Conservation (phyloP, 1,140 invertebrate species). For the Procambarus clarkii region DNA sequence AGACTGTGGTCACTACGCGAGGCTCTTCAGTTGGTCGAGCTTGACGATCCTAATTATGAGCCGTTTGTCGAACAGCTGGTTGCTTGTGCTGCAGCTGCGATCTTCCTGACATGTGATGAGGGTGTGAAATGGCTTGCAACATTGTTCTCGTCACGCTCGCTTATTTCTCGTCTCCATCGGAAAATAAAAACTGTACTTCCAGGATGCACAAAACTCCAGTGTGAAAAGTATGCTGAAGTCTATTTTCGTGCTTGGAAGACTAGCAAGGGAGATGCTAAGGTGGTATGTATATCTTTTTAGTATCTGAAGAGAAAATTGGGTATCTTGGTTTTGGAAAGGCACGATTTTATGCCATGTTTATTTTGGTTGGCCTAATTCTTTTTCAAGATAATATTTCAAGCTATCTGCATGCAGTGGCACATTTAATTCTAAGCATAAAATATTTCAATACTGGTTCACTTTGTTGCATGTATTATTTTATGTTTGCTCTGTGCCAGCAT, state of each 20-base stretch:
- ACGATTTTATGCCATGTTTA: too few species aligned
- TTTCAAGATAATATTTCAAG: too few species aligned
- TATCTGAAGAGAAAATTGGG: too few species aligned
- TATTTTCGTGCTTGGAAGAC: conserved; percentile 65
- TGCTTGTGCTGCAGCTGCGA: not conserved
- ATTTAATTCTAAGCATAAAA: too few species aligned
- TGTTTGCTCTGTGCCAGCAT: too few species aligned
- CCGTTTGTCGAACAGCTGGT: conserved; percentile 14
- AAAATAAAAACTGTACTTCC: conserved; percentile 52
- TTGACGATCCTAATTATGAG: not conserved
- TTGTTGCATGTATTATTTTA: too few species aligned
- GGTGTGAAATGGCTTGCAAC: conserved; percentile 39
- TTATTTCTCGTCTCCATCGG: conserved; percentile 36
- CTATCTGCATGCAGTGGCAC: too few species aligned
- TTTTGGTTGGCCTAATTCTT: too few species aligned
- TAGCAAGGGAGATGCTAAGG: conserved; percentile 29
- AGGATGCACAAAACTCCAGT: conserved; percentile 48
- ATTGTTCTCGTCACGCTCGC: conserved; percentile 15
- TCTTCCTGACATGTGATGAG: conserved; percentile 55
- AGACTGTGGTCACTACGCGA: conserved; percentile 1
- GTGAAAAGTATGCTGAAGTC: conserved; percentile 51
- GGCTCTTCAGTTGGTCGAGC: not conserved
- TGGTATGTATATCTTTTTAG: conserved; percentile 22
- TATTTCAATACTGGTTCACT: too few species aligned
- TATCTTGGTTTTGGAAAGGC: too few species aligned